phyloP scores from a whole-genome alignment of 2,113 vertebrate genomes.

The Barnardius zonarius region DNA sequence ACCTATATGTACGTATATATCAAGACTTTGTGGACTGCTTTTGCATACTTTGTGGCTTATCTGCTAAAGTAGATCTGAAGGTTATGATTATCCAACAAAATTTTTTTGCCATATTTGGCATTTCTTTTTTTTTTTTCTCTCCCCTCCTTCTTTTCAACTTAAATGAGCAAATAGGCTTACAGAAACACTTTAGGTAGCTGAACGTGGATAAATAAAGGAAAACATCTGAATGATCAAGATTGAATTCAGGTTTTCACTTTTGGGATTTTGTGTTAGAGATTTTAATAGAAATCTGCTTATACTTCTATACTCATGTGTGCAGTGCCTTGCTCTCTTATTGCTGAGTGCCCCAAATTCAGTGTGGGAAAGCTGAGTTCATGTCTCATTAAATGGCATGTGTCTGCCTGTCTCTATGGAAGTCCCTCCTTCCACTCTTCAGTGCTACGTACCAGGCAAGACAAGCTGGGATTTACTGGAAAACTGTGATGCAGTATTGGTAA shows the following conservation, averaged over 20 bases:
- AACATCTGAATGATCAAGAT: background rate
- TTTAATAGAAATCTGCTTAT: background rate
- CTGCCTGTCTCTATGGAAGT: background rate
- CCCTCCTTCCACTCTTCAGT: background rate
- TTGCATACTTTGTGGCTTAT: background rate
- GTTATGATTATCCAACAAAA: rapidly evolving
- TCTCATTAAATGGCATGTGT: background rate
- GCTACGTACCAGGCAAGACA: background rate
- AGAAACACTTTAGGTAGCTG: background rate
- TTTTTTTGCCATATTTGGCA: background rate
- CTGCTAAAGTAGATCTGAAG: background rate
- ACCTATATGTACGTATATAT: rapidly evolving
- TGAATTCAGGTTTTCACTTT: background rate
- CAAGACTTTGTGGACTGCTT: background rate
- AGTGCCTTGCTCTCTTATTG: background rate
- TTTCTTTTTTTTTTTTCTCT: too few species aligned
- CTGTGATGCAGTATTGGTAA: background rate
- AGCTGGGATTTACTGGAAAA: background rate
- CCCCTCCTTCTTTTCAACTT: background rate
- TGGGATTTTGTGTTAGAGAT: background rate
- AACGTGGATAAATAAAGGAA: background rate
- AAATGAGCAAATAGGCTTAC: background rate
- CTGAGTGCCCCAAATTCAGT: background rate
- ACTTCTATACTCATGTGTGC: background rate
- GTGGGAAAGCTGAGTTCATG: background rate